These are phyloP conservation scores for Syncerus caffer DNA, from an alignment of 2,797 vertebrate species.

Conservation along the genomic window DNA sequence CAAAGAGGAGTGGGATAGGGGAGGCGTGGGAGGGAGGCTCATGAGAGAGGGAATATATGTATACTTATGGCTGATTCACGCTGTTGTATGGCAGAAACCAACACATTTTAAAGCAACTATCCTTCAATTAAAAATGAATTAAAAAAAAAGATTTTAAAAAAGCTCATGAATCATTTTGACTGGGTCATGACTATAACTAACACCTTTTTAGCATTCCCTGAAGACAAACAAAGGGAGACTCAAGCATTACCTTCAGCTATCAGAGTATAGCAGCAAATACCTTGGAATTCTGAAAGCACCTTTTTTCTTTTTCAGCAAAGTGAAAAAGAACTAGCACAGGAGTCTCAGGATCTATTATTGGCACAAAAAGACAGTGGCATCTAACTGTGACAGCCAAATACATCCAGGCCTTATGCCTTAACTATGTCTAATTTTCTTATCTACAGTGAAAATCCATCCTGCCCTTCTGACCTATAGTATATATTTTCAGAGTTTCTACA, in stretches of 20 bases:
- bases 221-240: not conserved
- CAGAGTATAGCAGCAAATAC: not conserved
- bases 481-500: not conserved
- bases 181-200: not conserved
- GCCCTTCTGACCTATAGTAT: not conserved
- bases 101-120: not conserved
- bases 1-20: not conserved
- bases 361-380: not conserved
- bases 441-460: not conserved
- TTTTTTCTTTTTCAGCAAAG: not conserved
- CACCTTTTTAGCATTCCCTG: not conserved
- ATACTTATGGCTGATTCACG: not conserved
- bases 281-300: not conserved
- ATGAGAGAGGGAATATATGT: not conserved
- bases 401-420: too few relatives aligned
- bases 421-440: not conserved
- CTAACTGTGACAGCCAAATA: not conserved
- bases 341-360: not conserved
- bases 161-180: not conserved
- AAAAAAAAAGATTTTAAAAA: not conserved
- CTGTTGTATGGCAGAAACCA: not conserved
- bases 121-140: not conserved
- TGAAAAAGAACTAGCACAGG: not conserved
- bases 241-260: not conserved
- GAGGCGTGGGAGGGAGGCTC: not conserved